Conservation (phyloP, 2,113 vertebrate species). For the Delphinapterus leucas region DNA sequence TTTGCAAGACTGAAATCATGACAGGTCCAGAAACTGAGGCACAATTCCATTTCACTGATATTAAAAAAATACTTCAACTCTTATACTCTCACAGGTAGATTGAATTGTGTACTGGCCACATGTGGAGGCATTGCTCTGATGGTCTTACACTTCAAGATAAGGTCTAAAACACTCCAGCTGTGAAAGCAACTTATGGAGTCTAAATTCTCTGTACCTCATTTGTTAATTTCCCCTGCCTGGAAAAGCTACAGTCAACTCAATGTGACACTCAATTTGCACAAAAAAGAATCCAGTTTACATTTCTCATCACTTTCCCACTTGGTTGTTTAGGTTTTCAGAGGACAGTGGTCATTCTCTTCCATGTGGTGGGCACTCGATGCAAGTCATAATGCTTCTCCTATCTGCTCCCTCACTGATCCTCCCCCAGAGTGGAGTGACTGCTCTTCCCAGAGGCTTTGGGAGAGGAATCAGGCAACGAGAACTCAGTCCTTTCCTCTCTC, state of each 20-base stretch:
- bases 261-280: slow-evolving; percentile 39
- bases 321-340: not conserved
- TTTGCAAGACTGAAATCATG: slow-evolving; percentile 81
- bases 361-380: not conserved
- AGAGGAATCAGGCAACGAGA: not conserved
- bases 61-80: slow-evolving; percentile 91
- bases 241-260: not conserved
- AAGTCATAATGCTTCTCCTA: not conserved
- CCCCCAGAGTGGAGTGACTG: not conserved
- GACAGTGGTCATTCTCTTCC: not conserved
- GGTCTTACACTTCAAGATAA: slow-evolving; percentile 87
- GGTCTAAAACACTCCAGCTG: slow-evolving; percentile 85
- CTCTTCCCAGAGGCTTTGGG: not conserved
- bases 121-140: slow-evolving; percentile 82
- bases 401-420: not conserved
- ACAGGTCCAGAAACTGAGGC: slow-evolving; percentile 86
- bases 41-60: slow-evolving; percentile 89
- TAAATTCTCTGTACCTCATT: not conserved
- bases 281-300: not conserved
- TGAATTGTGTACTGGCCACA: slow-evolving; percentile 90
- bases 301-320: not conserved
- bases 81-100: slow-evolving; percentile 88
- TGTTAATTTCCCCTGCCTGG: not conserved
- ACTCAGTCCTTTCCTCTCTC: not conserved
- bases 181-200: slow-evolving; percentile 82